Base-by-base conservation (phyloP, 2,888 invertebrate genomes). In the Protonemura montana region DNA sequence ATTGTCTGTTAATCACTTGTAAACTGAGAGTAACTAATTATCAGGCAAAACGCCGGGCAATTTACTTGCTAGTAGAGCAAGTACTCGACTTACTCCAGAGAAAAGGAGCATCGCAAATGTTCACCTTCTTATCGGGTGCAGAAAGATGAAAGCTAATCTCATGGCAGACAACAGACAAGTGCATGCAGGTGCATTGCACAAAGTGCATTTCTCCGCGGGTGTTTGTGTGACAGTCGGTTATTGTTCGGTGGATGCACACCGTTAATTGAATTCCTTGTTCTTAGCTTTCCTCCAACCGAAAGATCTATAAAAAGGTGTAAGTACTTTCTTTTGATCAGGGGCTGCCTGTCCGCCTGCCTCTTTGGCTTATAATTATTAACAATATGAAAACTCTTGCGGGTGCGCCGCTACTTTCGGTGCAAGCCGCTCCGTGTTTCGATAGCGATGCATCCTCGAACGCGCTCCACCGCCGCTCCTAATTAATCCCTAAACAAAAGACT, bases 401-500 rank as follows among this genome's bases (percentile, higher is more conserved):
- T n/a, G n/a, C n/a, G n/a, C n/a, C n/a, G n/a, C n/a, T n/a, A n/a
- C n/a, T n/a, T n/a, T n/a, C n/a, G n/a, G n/a, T n/a, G n/a, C 13
- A 21, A 21, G 16, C 21, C 13, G 16, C 59, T 59, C 59, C 6
- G 59, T 59, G 59, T 10, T 59, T 21, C 59, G 13, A 21, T 59
- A 10, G 59, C 59, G 59, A 59, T 59, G 59, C 59, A 59, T 59
- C 21, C 13, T 59, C 59, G 59, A 59, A 21, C 59, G 59, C 59
- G 16, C 16, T 59, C 3, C 59, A 21, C 59, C 59, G 13, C 16
- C 59, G 59, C 59, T 21, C 59, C 21, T 59, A 59, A 59, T 59
- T 59, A 59, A 59, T 59, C 59, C 59, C 59, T 21, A 59, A 59
- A 59, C 59, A 59, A 59, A 59, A 59, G 59, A 59, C 59, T 59